phyloP scores from a whole-genome alignment of 92 coral and sea anemone species.

The Zoanthus solanderi region DNA sequence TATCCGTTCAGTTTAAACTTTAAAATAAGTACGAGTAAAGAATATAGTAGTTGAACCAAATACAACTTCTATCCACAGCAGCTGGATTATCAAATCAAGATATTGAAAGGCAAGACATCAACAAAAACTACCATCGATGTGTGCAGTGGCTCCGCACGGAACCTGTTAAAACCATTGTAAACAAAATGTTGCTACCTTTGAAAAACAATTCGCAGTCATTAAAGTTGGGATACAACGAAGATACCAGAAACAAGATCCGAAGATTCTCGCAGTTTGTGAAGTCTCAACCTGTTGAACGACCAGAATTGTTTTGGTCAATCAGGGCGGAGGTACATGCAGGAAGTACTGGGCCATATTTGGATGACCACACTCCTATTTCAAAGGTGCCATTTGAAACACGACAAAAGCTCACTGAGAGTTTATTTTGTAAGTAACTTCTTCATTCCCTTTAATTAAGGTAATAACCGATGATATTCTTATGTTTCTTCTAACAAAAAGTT shows the following conservation, averaged over 20 bases:
- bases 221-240: neutral
- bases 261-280: neutral
- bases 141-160: neutral
- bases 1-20: too few species aligned
- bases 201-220: neutral
- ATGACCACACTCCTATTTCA: neutral
- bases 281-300: neutral
- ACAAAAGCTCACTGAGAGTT: too few species aligned
- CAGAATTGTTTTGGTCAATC: neutral
- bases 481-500: too few species aligned
- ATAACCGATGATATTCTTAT: neutral
- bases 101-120: too few species aligned
- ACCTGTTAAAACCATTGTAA: neutral
- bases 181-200: neutral
- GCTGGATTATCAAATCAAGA: too few species aligned
- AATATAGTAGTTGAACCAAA: too few species aligned
- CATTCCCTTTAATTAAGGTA: neutral
- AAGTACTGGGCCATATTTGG: neutral
- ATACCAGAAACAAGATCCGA: neutral
- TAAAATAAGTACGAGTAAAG: too few species aligned
- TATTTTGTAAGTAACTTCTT: neutral
- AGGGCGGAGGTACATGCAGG: neutral
- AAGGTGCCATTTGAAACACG: neutral
- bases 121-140: too few species aligned
- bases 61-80: too few species aligned